Percentiles rank a stretch among this genome's conserved stretches.
Conservation (phyloP, 1,140 invertebrate genomes). For the Asbolus verrucosus region DNA sequence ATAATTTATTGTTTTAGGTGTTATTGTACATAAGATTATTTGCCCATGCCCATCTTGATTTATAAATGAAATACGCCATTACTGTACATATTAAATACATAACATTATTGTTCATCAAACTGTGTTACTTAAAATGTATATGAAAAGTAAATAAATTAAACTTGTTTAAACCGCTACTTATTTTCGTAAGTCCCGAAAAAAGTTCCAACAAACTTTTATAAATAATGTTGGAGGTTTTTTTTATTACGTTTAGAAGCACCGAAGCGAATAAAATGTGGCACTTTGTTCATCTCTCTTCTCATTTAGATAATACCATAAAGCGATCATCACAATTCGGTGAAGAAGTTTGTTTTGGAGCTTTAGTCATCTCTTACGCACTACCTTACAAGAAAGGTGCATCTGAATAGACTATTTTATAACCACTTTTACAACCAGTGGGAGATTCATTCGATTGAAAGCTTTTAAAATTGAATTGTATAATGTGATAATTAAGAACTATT, state of each 20-base stretch:
- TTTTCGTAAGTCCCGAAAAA: background rate
- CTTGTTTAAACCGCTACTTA: constrained; percentile 12
- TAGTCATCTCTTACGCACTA: background rate
- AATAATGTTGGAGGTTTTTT: no score
- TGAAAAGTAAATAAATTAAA: constrained; percentile 24
- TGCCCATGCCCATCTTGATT: constrained; percentile 21
- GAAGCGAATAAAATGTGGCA: constrained; percentile 8
- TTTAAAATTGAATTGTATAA: constrained; percentile 1
- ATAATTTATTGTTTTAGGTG: constrained; percentile 32
- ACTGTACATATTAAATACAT: constrained; percentile 11
- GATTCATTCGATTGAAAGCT: no score
- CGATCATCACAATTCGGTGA: background rate
- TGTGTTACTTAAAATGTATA: constrained; percentile 39
- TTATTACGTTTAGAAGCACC: background rate
- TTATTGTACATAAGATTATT: constrained; percentile 28
- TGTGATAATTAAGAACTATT: constrained; percentile 5
- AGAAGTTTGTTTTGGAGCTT: background rate
- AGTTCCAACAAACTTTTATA: no score
- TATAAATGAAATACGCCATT: constrained; percentile 16
- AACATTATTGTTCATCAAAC: constrained; percentile 35
- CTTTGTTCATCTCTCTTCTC: constrained; percentile 23
- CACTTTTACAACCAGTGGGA: no score
- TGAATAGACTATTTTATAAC: no score
- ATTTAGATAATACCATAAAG: constrained; percentile 16
- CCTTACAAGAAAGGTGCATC: background rate